A percentile compares a stretch with the other conserved stretches of the same genome.
Evolutionary conservation across 2,797 vertebrate genomes (phyloP).

Genomic region (Alfaro cultratus): DNA sequence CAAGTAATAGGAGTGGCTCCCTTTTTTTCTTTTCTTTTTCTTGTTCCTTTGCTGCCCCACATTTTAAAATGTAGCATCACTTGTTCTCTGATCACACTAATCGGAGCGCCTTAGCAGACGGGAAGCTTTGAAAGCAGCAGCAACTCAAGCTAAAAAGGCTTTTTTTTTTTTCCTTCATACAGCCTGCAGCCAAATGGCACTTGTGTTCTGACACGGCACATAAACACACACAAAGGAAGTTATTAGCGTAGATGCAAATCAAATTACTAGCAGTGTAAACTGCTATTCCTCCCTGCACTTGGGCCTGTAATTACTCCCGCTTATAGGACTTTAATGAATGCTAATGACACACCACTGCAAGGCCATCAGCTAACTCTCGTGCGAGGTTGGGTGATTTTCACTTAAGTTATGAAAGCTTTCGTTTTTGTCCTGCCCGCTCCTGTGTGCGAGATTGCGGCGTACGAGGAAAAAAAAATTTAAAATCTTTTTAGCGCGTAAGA

Average conservation of each 20-base stretch:
- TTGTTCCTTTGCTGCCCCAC: constrained; percentile 52
- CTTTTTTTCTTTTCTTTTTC: not conserved
- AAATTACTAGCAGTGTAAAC: constrained; percentile 88
- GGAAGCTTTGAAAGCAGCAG: constrained; percentile 75
- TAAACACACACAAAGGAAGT: constrained; percentile 88
- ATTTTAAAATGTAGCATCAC: constrained; percentile 67
- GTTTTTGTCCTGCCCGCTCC: constrained; percentile 47
- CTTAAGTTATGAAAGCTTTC: constrained; percentile 69
- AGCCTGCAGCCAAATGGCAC: constrained; percentile 85
- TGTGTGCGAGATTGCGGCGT: constrained; percentile 52
- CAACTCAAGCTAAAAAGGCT: constrained; percentile 82
- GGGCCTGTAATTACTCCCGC: constrained; percentile 86
- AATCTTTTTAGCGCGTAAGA: constrained; percentile 42
- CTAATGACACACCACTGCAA: constrained; percentile 83
- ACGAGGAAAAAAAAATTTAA: constrained; percentile 4
- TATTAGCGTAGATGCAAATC: constrained; percentile 91
- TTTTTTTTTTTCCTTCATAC: constrained; percentile 63
- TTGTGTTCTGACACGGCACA: constrained; percentile 88
- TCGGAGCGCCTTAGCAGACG: constrained; percentile 73
- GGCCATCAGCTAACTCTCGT: constrained; percentile 72
- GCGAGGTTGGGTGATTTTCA: constrained; percentile 77
- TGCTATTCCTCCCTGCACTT: constrained; percentile 84
- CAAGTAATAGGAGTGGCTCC: constrained; percentile 26
- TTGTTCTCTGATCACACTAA: constrained; percentile 74
- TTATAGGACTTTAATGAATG: constrained; percentile 86